These are phyloP conservation scores for Brevimyrus niger DNA, from an alignment of 2,113 vertebrate species.

Conservation along the genomic window DNA sequence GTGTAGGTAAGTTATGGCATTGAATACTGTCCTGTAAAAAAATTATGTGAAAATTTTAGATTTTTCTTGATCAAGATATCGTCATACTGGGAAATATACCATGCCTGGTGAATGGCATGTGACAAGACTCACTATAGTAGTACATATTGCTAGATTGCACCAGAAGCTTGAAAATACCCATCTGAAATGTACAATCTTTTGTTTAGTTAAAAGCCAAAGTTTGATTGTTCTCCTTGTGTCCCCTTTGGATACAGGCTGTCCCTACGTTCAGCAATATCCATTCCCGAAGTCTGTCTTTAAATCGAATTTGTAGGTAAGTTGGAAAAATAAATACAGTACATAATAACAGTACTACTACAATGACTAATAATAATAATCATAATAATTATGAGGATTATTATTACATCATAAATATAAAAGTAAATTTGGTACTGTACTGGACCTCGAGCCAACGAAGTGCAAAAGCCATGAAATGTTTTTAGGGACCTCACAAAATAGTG, in stretches of 20 bases:
- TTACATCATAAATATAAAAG: background rate
- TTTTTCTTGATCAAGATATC: background rate
- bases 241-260: background rate
- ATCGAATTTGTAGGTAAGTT: background rate
- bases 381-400: background rate
- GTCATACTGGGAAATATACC: background rate
- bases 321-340: background rate
- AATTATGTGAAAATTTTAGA: slow-evolving; percentile 13
- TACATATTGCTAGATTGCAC: background rate
- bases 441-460: too few relatives aligned
- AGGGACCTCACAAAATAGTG: background rate
- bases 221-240: background rate
- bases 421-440: background rate
- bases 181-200: background rate
- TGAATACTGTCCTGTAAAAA: slow-evolving; percentile 67
- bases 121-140: background rate
- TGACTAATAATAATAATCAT: background rate
- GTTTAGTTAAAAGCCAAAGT: background rate
- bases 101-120: background rate
- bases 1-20: slow-evolving; percentile 66
- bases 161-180: background rate
- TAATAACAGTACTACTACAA: background rate
- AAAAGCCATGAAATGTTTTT: background rate
- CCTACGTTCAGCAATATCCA: too few relatives aligned
- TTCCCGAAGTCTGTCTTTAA: background rate